Percentiles rank a stretch among this genome's conserved stretches.
phyloP scores from a whole-genome alignment of 2,113 vertebrate species.

The Hippolais icterina region DNA sequence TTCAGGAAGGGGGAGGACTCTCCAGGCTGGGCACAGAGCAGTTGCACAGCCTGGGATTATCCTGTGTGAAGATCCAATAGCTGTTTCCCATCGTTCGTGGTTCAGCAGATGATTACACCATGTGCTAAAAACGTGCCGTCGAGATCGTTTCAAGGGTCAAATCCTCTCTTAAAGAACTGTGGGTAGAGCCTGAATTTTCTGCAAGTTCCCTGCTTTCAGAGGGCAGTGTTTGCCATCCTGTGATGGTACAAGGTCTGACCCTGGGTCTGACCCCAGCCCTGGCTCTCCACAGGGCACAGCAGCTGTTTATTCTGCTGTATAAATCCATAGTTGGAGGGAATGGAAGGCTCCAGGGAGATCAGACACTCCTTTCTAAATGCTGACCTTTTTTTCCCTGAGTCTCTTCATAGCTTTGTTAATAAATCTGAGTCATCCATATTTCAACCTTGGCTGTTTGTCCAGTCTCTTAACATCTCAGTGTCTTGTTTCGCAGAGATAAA shows the following conservation, averaged over 20 bases:
- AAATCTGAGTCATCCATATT: constrained; percentile 33
- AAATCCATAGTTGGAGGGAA: background rate
- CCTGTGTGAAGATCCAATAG: background rate
- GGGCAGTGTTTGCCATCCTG: background rate
- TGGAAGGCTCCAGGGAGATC: background rate
- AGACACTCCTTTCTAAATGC: background rate
- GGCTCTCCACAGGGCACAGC: background rate
- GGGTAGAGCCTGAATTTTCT: background rate
- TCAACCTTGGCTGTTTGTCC: constrained; percentile 16
- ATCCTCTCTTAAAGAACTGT: background rate
- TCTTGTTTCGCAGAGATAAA: background rate
- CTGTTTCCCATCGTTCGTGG: background rate
- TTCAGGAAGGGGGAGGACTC: background rate
- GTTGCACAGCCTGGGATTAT: constrained; percentile 8
- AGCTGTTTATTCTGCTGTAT: background rate
- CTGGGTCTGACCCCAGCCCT: background rate
- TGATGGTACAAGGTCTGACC: background rate
- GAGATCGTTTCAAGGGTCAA: background rate
- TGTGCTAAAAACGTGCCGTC: background rate
- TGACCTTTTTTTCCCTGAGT: background rate
- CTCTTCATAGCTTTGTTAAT: constrained; percentile 3
- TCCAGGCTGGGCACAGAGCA: background rate
- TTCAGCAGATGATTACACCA: background rate
- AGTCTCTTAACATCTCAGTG: background rate
- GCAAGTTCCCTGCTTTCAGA: background rate